Evolutionary conservation across 2,888 invertebrate species (phyloP), one percentile per base, ranked within the genome.

Genomic region (Microctonus hyperodae): DNA sequence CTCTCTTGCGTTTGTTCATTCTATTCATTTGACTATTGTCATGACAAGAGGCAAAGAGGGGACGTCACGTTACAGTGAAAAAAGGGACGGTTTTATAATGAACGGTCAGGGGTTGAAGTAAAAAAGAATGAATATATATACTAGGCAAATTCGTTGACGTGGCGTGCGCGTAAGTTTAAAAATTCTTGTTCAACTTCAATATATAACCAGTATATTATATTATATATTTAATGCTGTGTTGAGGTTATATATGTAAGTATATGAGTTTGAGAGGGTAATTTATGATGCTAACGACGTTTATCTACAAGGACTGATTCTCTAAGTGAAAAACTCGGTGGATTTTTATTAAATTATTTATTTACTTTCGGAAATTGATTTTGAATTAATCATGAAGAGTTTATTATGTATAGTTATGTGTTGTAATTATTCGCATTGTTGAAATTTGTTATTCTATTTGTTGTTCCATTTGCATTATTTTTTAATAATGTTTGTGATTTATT

Each of bases 31-130:
- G 28, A 20, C 48, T n/a, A 44, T 60, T 44, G 28, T 44, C 28
- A 48, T 44, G 28, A 62, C 53, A 35, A 59, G 55, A 67, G 60
- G 58, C 51, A 57, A 57, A 33, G 25, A 57, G 40, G 16, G 60
- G 31, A 4, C 44, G 33, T 10, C 35, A 35, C 35, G 35, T 35
- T 35, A 10, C 35, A 44, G 44, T 6, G 7, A 16, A 44, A 16
- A 20, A 57, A 33, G 48, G 57, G 59, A 44, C 31, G 48, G 63
- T 65, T 66, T 63, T 61, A 20, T n/a, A 48, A 50, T 28, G 35
- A 55, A 64, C 35, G 64, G 60, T 64, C 58, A 63, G 56, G 60
- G 64, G 69, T 63, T 57, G 61, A 35, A 44, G 22, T 33, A 33
- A 25, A 35, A 53, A 23, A 6, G 44, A 44, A 16, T 44, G 16